Evolutionary conservation across 2,113 vertebrate species (phyloP).

Genomic region (Coptodon rendalli): DNA sequence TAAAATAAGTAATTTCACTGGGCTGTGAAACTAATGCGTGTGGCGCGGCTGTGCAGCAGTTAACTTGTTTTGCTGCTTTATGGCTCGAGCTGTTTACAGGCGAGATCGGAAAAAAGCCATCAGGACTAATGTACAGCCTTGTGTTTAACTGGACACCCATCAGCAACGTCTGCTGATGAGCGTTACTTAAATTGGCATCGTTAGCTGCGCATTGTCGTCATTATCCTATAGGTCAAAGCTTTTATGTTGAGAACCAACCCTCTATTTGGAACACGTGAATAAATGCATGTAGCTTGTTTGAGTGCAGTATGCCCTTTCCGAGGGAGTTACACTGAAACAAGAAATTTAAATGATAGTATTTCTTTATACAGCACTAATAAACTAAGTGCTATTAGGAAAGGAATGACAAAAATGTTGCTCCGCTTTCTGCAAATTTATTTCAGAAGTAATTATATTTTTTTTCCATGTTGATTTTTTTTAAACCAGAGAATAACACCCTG

Average conservation of each 20-base stretch:
- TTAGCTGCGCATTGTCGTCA: slow-evolving; percentile 23
- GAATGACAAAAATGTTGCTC: not conserved
- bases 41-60: not conserved
- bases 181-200: slow-evolving; percentile 18
- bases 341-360: slow-evolving; percentile 15
- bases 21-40: not conserved
- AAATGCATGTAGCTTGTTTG: not conserved
- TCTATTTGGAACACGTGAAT: slow-evolving; percentile 8
- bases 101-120: not conserved
- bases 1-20: not conserved
- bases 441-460: slow-evolving; percentile 33
- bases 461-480: slow-evolving; percentile 35
- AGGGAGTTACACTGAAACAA: not conserved
- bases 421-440: slow-evolving; percentile 36
- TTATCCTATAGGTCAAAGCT: slow-evolving; percentile 47
- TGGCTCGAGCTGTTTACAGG: not conserved
- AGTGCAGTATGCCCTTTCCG: not conserved
- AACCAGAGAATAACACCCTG: not conserved
- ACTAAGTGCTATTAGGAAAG: slow-evolving; percentile 1
- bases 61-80: slow-evolving; percentile 1
- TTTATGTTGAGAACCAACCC: slow-evolving; percentile 25
- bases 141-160: slow-evolving; percentile 12
- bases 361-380: slow-evolving; percentile 31
- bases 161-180: slow-evolving; percentile 10
- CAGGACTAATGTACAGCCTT: not conserved